These are phyloP conservation scores for Nebria brevicollis DNA, from an alignment of 2,888 invertebrate species.

Conservation along the genomic window DNA sequence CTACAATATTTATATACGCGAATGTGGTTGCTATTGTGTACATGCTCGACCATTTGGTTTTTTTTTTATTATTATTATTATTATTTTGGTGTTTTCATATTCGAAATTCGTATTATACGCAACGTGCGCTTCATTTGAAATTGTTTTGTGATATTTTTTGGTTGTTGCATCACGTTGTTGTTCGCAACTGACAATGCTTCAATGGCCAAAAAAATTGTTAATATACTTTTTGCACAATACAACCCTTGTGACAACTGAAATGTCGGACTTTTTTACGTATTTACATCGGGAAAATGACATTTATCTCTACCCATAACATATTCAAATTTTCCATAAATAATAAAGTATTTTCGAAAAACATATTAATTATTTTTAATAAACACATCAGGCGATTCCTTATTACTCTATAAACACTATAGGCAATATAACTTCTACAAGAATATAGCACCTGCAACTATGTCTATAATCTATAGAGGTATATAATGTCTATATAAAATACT, in stretches of 20 bases:
- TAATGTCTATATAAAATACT: no score
- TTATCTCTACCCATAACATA: no score
- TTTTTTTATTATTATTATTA: not conserved
- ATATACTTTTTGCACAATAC: not conserved
- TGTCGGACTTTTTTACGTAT: not conserved
- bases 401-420: no score
- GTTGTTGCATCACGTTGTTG: conserved; percentile 5
- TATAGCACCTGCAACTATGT: no score
- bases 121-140: not conserved
- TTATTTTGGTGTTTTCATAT: conserved; percentile 9
- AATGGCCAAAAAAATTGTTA: not conserved
- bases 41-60: not conserved
- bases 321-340: no score
- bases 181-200: not conserved
- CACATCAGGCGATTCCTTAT: no score
- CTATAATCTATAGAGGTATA: no score
- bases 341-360: no score
- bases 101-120: conserved; percentile 6
- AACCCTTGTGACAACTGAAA: not conserved
- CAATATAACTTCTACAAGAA: no score
- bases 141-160: not conserved
- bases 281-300: not conserved
- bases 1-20: conserved; percentile 40
- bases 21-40: conserved; percentile 11
- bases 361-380: no score